These are phyloP conservation scores for Labrus mixtus DNA, from an alignment of 2,113 vertebrate species.

Conservation along the genomic window DNA sequence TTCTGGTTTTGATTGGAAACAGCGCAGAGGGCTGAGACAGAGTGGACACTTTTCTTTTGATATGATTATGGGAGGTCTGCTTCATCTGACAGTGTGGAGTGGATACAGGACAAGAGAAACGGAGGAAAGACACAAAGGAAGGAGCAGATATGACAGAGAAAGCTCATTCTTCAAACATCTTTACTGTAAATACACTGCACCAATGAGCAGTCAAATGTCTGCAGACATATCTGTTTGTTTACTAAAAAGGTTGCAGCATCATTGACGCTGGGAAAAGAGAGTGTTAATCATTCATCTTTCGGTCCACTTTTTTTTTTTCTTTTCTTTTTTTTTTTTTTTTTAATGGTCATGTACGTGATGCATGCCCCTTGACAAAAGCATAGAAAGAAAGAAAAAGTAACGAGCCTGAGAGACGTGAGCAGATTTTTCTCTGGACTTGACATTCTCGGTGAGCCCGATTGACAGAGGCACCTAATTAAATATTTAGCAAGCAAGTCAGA, in stretches of 20 bases:
- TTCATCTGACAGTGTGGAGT: conserved; percentile 2
- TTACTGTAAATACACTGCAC: neutral
- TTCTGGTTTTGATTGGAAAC: conserved; percentile 9
- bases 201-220: neutral
- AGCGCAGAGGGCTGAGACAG: neutral
- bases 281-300: conserved; percentile 23
- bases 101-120: neutral
- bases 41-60: conserved; percentile 17
- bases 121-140: neutral
- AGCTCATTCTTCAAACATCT: neutral
- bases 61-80: conserved; percentile 18
- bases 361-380: conserved; percentile 21
- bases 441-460: conserved; percentile 49
- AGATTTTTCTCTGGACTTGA: conserved; percentile 59
- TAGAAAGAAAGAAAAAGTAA: conserved; percentile 22
- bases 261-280: neutral
- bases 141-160: neutral
- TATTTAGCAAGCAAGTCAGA: conserved; percentile 67
- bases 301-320: conserved; percentile 25
- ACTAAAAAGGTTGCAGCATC: conserved; percentile 3
- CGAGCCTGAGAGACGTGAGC: conserved; percentile 42
- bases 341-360: neutral
- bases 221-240: neutral
- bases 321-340: conserved; percentile 36
- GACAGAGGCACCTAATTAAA: conserved; percentile 64